Conservation (phyloP, 2,888 invertebrate genomes). For the Achlya flavicornis region DNA sequence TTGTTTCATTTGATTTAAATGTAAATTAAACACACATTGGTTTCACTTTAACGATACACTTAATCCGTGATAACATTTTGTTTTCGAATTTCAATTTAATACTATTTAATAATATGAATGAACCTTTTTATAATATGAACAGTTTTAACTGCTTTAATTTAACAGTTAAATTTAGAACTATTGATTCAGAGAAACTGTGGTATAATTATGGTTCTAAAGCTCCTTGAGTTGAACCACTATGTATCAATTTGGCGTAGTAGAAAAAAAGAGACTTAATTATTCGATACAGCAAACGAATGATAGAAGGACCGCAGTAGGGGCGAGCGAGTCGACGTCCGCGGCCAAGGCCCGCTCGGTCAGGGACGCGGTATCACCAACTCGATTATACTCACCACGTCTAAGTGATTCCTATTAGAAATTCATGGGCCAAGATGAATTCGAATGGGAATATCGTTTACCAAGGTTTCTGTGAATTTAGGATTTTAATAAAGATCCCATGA, state of each 20-base stretch:
- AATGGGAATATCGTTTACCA: neutral
- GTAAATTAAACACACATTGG: no score
- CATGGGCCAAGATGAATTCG: conserved; percentile 15
- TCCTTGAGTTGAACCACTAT: no score
- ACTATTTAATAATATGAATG: no score
- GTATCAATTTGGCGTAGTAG: conserved; percentile 19
- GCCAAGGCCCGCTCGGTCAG: conserved; percentile 78
- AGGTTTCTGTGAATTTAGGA: neutral
- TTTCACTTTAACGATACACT: no score
- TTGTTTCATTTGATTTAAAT: no score
- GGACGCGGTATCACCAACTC: conserved; percentile 72
- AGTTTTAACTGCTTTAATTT: no score
- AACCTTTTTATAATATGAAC: no score
- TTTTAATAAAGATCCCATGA: neutral
- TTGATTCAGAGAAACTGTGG: no score
- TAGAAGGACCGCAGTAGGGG: conserved; percentile 35
- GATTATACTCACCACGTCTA: conserved; percentile 41
- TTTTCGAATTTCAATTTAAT: no score
- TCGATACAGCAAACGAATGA: conserved; percentile 13
- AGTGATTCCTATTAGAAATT: conserved; percentile 19
- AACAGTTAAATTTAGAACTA: no score
- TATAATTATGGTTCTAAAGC: no score
- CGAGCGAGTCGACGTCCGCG: conserved; percentile 68
- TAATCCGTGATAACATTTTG: no score
- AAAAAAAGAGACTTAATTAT: conserved; percentile 25